Conservation (phyloP, 35 echinoderm and acorn worm genomes). For the Nesometra sesokonis region DNA sequence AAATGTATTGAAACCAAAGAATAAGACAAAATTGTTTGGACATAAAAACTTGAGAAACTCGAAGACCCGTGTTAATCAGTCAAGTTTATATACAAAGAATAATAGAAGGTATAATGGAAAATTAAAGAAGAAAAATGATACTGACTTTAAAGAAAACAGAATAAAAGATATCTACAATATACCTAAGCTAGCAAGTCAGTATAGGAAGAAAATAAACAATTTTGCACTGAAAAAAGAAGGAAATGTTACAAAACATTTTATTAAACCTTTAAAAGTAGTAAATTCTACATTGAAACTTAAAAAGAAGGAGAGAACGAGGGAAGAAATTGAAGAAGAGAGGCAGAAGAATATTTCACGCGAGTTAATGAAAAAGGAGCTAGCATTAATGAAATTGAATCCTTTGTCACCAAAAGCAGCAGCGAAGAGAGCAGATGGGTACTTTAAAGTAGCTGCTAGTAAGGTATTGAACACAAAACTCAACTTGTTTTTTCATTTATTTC, state of each 20-base stretch:
- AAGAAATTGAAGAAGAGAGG: not conserved
- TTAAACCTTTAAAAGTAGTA: not conserved
- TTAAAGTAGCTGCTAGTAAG: not conserved
- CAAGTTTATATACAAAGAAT: not conserved
- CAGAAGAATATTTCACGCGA: not conserved
- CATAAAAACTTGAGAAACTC: not conserved
- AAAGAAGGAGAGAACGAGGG: not conserved
- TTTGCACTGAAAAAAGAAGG: not conserved
- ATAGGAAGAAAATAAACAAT: not conserved
- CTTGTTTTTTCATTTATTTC: too few species aligned
- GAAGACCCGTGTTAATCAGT: not conserved
- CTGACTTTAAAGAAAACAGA: not conserved
- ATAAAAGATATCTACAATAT: not conserved
- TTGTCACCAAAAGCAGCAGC: not conserved
- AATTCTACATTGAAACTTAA: not conserved
- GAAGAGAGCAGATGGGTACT: not conserved
- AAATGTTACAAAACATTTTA: not conserved
- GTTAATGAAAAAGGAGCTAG: not conserved
- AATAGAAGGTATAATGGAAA: not conserved
- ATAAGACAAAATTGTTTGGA: not conserved
- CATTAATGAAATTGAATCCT: not conserved
- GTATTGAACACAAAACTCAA: not conserved
- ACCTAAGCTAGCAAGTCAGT: not conserved
- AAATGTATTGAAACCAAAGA: not conserved
- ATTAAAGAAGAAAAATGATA: not conserved